These are phyloP conservation scores for Nanorana parkeri DNA, from an alignment of 2,113 vertebrate genomes.

Conservation along the genomic window DNA sequence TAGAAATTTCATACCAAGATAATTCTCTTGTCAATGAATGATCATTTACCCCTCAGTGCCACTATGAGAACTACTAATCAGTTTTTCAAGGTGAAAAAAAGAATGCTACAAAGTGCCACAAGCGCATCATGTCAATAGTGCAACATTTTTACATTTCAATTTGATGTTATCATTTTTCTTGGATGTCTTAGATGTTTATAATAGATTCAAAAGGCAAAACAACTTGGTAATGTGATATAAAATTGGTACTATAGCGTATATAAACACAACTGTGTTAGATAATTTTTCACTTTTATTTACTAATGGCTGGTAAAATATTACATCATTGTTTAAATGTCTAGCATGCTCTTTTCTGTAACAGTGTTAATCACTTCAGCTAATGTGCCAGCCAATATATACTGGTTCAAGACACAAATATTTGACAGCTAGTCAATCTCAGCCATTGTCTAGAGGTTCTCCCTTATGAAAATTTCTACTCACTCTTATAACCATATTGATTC, in stretches of 20 bases:
- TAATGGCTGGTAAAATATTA: background rate
- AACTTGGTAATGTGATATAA: background rate
- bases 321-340: conserved; percentile 15
- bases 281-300: conserved; percentile 2
- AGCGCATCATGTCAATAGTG: no score
- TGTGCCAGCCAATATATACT: conserved; percentile 47
- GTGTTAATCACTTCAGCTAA: conserved; percentile 39
- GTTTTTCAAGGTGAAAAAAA: no score
- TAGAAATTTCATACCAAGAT: no score
- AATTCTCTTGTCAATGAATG: no score
- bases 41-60: no score
- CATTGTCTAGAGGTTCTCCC: conserved; percentile 38
- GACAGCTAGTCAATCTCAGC: conserved; percentile 36
- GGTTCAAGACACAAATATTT: conserved; percentile 43
- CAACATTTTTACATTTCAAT: no score
- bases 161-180: no score
- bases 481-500: conserved; percentile 44
- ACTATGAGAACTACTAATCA: no score
- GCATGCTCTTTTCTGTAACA: conserved; percentile 1
- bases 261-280: background rate
- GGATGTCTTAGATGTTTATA: no score
- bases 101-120: no score
- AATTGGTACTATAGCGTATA: background rate
- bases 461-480: background rate
- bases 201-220: no score